These are phyloP conservation scores for Mongoloraphidia duomilia DNA, from an alignment of 2,888 invertebrate species.

Conservation along the genomic window DNA sequence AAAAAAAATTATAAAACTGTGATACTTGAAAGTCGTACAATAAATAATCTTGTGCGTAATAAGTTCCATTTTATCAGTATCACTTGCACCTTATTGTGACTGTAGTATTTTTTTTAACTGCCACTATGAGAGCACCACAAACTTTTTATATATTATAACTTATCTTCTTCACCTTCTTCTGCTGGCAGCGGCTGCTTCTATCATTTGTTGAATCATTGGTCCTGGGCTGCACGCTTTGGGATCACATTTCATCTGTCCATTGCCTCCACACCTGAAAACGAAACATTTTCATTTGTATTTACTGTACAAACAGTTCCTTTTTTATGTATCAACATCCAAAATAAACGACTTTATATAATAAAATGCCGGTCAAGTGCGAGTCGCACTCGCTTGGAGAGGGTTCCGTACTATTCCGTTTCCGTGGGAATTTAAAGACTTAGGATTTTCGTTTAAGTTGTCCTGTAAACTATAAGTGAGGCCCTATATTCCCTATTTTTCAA, in stretches of 20 bases:
- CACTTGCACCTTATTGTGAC: slow-evolving; percentile 24
- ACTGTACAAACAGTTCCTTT: neutral
- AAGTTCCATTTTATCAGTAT: slow-evolving; percentile 26
- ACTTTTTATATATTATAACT: slow-evolving; percentile 6
- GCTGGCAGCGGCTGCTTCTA: slow-evolving; percentile 63
- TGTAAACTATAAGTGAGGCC: too few relatives aligned
- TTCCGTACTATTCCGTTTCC: too few relatives aligned
- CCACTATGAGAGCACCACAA: slow-evolving; percentile 19
- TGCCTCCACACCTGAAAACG: slow-evolving; percentile 67
- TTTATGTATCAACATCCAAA: slow-evolving; percentile 4
- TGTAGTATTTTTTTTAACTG: slow-evolving; percentile 10
- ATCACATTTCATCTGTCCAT: slow-evolving; percentile 90
- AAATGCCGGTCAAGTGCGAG: too few relatives aligned
- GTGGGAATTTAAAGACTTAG: too few relatives aligned
- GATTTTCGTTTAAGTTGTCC: too few relatives aligned
- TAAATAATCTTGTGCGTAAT: slow-evolving; percentile 10
- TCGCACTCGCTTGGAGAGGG: too few relatives aligned
- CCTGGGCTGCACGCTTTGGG: slow-evolving; percentile 81
- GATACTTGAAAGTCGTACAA: slow-evolving; percentile 14
- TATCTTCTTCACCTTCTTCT: slow-evolving; percentile 53
- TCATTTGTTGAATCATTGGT: slow-evolving; percentile 81
- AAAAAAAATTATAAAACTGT: neutral
- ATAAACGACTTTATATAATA: slow-evolving; percentile 4
- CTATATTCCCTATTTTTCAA: slow-evolving; percentile 1
- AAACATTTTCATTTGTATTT: slow-evolving; percentile 4